Evolutionary conservation across 2,888 invertebrate genomes (phyloP), one percentile per base, ranked within the genome.

Genomic region (Geotrupes spiniger): DNA sequence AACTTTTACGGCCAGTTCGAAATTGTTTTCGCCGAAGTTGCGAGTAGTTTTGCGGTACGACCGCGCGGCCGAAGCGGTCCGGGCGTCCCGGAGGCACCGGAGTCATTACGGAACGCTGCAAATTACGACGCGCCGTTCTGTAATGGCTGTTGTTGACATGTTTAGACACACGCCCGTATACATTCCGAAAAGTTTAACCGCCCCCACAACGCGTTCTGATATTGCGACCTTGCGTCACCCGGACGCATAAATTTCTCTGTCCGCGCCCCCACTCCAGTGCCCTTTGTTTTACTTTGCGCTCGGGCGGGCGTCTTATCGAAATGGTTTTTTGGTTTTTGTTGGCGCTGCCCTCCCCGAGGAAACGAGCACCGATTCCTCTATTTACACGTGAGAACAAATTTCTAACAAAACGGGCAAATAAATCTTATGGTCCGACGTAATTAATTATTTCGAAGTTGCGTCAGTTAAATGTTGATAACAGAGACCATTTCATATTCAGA

Each of bases 101-200:
- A 60, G 56, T 61, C 59, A 59, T 61, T 59, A 60, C 56, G 46
- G 46, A 52, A 51, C 51, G 55, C 57, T 57, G 58, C 55, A 59
- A 59, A 59, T 60, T 56, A 58, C 60, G 46, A 52, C 53, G 52
- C 49, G 51, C 53, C 50, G 56, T 56, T 56, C 48, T 52, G 56
- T 61, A 61, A 61, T 61, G 59, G 59, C 50, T 59, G 56, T 61
- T 59, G 61, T 59, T 61, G 59, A 61, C 61, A 59, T 59, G 59
- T 61, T 60, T 54, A 57, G 61, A 53, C 54, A 55, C 51, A 52
- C 54, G 50, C 53, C 43, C 42, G 48, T 48, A 54, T 54, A 57
- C 57, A 55, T 60, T 57, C 57, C 53, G 52, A 37, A 47, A 56
- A 58, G 46, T 56, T 57, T 56, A 21, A 21, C 21, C 6, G 21